These are phyloP conservation scores for Heterodera schachtii DNA, from an alignment of 1,140 invertebrate genomes.

Conservation along the genomic window DNA sequence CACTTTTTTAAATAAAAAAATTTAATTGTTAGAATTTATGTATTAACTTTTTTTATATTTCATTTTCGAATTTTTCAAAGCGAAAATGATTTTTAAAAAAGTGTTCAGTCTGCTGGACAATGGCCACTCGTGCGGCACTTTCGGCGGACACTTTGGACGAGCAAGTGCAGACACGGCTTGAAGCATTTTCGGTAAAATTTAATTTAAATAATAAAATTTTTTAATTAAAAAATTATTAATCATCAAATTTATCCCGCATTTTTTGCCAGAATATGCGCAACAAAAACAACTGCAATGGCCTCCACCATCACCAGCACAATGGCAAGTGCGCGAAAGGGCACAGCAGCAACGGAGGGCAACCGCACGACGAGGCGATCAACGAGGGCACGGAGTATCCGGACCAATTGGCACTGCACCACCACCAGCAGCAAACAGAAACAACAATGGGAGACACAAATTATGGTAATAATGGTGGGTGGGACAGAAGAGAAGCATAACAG, in stretches of 20 bases:
- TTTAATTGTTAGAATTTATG: not conserved
- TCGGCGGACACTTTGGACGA: conserved; percentile 54
- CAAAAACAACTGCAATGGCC: conserved; percentile 30
- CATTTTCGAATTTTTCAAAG: conserved; percentile 1
- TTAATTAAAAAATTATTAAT: not conserved
- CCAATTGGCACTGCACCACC: conserved; percentile 4
- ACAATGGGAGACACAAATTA: too few relatives aligned
- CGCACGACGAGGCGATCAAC: not conserved
- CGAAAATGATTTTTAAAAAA: not conserved
- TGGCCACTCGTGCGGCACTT: conserved; percentile 59
- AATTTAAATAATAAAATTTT: not conserved
- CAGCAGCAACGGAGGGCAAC: conserved; percentile 1
- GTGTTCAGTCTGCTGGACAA: conserved; percentile 62
- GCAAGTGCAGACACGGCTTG: conserved; percentile 44
- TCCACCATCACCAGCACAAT: conserved; percentile 16
- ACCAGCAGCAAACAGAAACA: not conserved
- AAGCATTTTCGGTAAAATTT: conserved; percentile 8
- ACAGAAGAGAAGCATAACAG: not conserved
- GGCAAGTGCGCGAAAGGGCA: not conserved
- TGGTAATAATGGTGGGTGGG: not conserved
- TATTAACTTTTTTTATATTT: not conserved
- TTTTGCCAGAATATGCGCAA: conserved; percentile 10
- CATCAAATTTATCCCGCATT: too few relatives aligned
- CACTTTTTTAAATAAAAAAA: not conserved
- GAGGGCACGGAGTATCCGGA: conserved; percentile 18